Base-by-base conservation (phyloP, 2,888 invertebrate species). In the Furcula furcula region DNA sequence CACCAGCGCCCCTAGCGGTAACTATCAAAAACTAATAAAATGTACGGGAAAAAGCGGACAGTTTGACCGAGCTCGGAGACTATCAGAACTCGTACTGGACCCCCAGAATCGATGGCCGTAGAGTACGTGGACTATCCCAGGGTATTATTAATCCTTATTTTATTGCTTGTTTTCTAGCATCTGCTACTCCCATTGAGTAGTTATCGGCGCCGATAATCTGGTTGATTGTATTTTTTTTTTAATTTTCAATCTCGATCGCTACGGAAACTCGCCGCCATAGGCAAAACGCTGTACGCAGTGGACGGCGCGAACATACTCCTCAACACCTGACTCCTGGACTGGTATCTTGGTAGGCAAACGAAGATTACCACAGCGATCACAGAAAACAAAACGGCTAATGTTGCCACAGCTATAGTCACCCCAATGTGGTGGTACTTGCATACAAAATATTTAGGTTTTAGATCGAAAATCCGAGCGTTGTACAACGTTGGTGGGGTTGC, bases 381-480 rank as follows among this genome's bases (percentile, higher is more conserved):
- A 0, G 74, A 54, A 0, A 84, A 48, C 0, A 72, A 33, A 0
- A 74, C 29, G 36, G 77, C 74, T 3, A 81, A 47, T 0, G 72
- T 46, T 0, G 76, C 48, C 0, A 66, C 55, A 0, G 76, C 68
- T 9, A 84, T 44, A 0, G 59, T 55, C 0, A 72, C 33, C 0
- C 76, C 76, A 0, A 71, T 31, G 40, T 63, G 57, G 1, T 50
- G 56, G 2, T 54, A 50, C 1, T 56, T 40, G 0, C 91, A 91
- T 0, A 57, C 54, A 45, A 91, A 79, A 51, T 84, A 86, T 26
- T 83, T 71, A 0, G 59, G 55, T 0, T 84, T 66, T 11, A 91
- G 56, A 6, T 88, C 81, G 52, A 80, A 80, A 14, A 91, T 66
- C 2, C 79, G 64, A 21, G 83, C 85, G 65, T 84, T 83, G 55